These are phyloP conservation scores for Andrena camellia DNA, from an alignment of 2,888 invertebrate genomes.

Conservation along the genomic window DNA sequence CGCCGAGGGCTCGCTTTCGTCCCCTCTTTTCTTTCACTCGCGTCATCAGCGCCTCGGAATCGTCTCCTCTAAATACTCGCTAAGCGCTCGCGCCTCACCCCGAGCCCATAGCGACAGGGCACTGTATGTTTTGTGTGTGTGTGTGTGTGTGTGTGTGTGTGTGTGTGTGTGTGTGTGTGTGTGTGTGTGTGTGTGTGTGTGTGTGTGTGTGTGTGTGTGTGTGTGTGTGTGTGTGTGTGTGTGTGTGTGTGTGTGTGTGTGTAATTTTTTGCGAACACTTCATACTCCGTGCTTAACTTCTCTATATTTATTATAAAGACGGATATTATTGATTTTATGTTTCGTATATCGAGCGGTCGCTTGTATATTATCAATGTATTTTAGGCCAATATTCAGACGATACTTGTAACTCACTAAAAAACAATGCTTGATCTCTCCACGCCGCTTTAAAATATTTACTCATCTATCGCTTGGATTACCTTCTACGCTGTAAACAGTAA, in stretches of 20 bases:
- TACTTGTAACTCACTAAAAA: slow-evolving; percentile 45
- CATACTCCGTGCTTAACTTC: slow-evolving; percentile 50
- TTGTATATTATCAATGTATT: slow-evolving; percentile 46
- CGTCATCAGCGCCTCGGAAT: no score
- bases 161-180: no score
- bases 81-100: no score
- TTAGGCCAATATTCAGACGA: slow-evolving; percentile 34
- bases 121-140: no score
- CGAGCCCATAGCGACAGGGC: no score
- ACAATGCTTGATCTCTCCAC: slow-evolving; percentile 18
- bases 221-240: no score
- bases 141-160: background rate
- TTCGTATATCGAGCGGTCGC: slow-evolving; percentile 58
- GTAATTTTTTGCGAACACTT: slow-evolving; percentile 54
- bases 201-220: background rate
- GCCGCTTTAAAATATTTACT: slow-evolving; percentile 32
- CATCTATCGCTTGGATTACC: slow-evolving; percentile 34
- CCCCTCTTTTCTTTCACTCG: no score
- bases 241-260: background rate
- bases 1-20: no score
- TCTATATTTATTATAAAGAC: slow-evolving; percentile 47
- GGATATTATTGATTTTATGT: slow-evolving; percentile 40
- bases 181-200: background rate
- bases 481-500: slow-evolving; percentile 34
- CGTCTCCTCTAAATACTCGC: no score